phyloP scores from a whole-genome alignment of 1,140 invertebrate species.

The Drosophila nebulosa region DNA sequence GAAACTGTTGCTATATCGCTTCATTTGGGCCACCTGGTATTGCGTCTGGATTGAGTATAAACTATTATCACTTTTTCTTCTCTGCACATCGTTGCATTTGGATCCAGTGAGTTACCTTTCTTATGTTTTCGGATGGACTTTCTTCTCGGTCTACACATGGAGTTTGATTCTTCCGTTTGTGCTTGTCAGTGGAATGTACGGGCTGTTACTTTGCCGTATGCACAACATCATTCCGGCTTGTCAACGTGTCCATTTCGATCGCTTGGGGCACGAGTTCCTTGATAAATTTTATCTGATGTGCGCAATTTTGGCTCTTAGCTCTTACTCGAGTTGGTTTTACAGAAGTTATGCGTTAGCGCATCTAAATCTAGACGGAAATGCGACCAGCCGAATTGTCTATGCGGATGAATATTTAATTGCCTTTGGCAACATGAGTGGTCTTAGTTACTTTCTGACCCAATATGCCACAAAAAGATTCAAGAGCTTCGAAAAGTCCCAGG shows the following conservation, averaged over 20 bases:
- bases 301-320: background rate
- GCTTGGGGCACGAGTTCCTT: background rate
- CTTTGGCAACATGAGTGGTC: constrained; percentile 10
- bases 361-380: background rate
- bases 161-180: background rate
- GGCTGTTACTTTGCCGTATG: constrained; percentile 13
- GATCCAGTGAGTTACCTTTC: background rate
- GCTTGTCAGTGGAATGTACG: constrained; percentile 6
- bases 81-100: background rate
- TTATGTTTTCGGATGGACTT: background rate
- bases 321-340: constrained; percentile 21
- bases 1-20: constrained; percentile 21
- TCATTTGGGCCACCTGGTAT: constrained; percentile 1
- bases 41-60: constrained; percentile 18
- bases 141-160: background rate
- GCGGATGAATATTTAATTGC: background rate
- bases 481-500: constrained; percentile 3
- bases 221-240: constrained; percentile 23
- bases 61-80: constrained; percentile 14
- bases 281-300: background rate
- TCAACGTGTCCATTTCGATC: background rate
- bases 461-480: background rate
- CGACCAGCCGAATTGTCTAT: too few relatives aligned
- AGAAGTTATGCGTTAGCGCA: background rate
- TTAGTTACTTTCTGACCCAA: constrained; percentile 11